Conservation (phyloP, 1,140 invertebrate genomes). For the Wasmannia auropunctata region DNA sequence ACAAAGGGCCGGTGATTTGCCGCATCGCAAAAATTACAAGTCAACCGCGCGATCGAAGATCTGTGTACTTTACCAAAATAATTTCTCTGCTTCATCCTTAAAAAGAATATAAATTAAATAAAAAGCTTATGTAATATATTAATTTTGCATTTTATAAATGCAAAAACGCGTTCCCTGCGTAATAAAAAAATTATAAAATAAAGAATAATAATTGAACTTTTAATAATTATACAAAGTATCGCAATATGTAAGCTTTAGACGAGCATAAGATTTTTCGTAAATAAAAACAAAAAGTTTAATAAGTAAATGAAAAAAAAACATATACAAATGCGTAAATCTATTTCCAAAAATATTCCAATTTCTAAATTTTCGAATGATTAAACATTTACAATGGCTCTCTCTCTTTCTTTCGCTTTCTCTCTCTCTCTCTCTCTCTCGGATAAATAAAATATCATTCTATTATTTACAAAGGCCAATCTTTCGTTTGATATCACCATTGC, state of each 20-base stretch:
- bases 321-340: neutral
- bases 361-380: neutral
- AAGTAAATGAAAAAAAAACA: neutral
- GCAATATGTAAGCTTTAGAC: neutral
- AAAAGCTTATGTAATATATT: neutral
- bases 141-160: neutral
- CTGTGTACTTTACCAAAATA: neutral
- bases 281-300: neutral
- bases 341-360: neutral
- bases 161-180: neutral
- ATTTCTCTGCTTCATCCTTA: neutral
- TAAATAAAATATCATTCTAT: slow-evolving; percentile 7
- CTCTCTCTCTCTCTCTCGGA: neutral
- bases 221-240: neutral
- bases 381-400: neutral
- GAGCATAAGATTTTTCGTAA: neutral
- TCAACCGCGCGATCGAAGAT: slow-evolving; percentile 43
- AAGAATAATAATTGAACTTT: neutral
- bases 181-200: neutral
- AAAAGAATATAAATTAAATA: slow-evolving; percentile 11
- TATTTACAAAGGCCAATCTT: neutral
- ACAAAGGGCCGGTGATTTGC: slow-evolving; percentile 69
- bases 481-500: neutral
- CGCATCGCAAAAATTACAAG: slow-evolving; percentile 61
- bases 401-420: too few relatives aligned